Base-by-base conservation (phyloP, 2,113 vertebrate genomes). In the Anguilla rostrata region DNA sequence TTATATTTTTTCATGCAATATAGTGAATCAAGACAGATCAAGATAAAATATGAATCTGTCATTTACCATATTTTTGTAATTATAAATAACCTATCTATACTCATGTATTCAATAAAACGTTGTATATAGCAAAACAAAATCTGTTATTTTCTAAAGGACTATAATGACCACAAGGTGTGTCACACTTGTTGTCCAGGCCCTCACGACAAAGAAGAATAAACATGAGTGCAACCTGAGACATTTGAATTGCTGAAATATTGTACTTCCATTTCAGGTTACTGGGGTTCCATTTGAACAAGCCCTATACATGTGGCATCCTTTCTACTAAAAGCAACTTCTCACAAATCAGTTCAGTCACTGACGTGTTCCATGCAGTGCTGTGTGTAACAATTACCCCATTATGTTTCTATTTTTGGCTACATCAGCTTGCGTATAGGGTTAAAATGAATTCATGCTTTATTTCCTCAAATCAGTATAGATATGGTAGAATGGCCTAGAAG, bases 31-130 rank as follows among this genome's bases (percentile, higher is more conserved):
- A 88, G 85, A 78, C 82, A 1, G 34, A 34, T 34, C 34, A 39
- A 92, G 12, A 80, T 41, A 90, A 91, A 84, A 91, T 86, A 49
- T 87, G 85, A 87, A 80, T 91, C 91, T 92, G 92, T 93, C 92
- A 88, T 91, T 92, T 92, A 90, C 83, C 84, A 71, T 90, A 90
- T 91, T 87, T 90, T 80, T 87, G 89, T 91, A 92, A 92, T 92
- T 90, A n/a, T 8, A 12, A 34, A 75, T 34, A 75, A 75, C 26
- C n/a, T 75, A 9, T 5, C 26, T 34, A 29, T 34, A 34, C 71
- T 75, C 71, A 71, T 1, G 9, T n/a, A 71, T 26, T 22, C 26
- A 22, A 71, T 71, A n/a, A 22, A n/a, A 71, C 3, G 56, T 20
- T 71, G 26, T 26, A 22, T 26, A 3, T 71, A 22, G 20, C 20